Conservation (phyloP, 92 coral and sea anemone species). For the Epizoanthus ramosus region DNA sequence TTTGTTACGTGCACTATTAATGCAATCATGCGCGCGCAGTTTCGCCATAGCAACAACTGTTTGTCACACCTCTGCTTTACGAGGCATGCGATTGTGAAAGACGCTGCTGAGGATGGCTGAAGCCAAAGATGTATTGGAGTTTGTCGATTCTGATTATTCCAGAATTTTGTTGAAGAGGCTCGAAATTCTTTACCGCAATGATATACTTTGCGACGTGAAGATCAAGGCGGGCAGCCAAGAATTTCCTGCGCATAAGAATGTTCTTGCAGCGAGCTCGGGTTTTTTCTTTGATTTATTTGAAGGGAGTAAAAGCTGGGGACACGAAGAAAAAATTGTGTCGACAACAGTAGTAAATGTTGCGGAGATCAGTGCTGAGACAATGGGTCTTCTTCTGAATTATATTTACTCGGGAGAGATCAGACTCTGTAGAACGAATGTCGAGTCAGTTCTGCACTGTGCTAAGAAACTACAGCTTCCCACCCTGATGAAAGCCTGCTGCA, state of each 20-base stretch:
- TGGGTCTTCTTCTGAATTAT: slow-evolving; percentile 12
- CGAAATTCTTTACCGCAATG: slow-evolving; percentile 16
- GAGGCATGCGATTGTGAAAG: no score
- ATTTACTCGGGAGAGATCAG: slow-evolving; percentile 35
- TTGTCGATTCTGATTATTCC: slow-evolving; percentile 18
- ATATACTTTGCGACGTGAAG: slow-evolving; percentile 28
- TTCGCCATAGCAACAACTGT: no score
- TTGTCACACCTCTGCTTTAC: no score
- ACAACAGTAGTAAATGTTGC: slow-evolving; percentile 4
- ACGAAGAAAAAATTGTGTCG: slow-evolving; percentile 29
- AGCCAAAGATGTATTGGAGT: slow-evolving; percentile 1
- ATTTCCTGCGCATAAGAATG: slow-evolving; percentile 24
- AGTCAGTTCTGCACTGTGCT: slow-evolving; percentile 17
- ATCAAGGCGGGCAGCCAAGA: neutral
- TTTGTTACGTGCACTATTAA: no score
- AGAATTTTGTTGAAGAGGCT: slow-evolving; percentile 8
- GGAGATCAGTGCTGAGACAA: neutral
- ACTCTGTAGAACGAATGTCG: slow-evolving; percentile 21
- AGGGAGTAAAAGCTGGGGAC: neutral
- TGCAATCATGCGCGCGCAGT: no score
- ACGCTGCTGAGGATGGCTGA: neutral
- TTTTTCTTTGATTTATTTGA: slow-evolving; percentile 28
- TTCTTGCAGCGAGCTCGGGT: slow-evolving; percentile 32
- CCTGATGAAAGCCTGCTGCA: slow-evolving; percentile 32
- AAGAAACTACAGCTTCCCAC: slow-evolving; percentile 20